Conservation (phyloP, 2,113 vertebrate genomes). For the Promerops cafer region DNA sequence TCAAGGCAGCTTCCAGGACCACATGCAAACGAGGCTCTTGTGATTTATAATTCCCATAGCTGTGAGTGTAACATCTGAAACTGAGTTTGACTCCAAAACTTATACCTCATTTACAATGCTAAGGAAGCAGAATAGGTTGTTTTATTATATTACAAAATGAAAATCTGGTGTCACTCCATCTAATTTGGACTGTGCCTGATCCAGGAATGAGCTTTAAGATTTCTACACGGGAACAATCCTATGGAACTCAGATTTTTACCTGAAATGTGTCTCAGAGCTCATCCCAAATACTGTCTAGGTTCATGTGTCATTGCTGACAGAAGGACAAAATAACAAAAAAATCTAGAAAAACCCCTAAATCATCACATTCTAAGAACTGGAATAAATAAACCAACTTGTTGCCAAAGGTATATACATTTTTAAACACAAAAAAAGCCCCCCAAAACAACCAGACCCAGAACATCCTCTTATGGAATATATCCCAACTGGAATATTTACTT, state of each 20-base stretch:
- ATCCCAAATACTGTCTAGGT: not conserved
- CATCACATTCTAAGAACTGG: constrained; percentile 71
- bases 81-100: not conserved
- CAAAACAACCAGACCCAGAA: constrained; percentile 14
- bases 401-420: constrained; percentile 68
- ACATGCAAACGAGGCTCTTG: not conserved
- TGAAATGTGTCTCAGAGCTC: constrained; percentile 5
- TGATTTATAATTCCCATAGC: not conserved
- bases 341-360: constrained; percentile 57
- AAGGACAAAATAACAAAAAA: constrained; percentile 57
- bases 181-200: not conserved
- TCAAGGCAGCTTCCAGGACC: not conserved
- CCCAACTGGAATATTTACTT: constrained; percentile 74
- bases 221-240: not conserved
- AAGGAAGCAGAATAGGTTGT: not conserved
- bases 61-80: not conserved
- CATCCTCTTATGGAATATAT: constrained; percentile 78
- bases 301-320: constrained; percentile 7
- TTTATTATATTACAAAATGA: not conserved
- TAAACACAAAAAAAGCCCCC: constrained; percentile 17
- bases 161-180: not conserved
- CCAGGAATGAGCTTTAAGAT: not conserved
- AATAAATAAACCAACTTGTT: constrained; percentile 61
- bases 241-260: not conserved
- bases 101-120: not conserved